Base-by-base conservation (phyloP, 2,888 invertebrate species). In the Tetragonula carbonaria region DNA sequence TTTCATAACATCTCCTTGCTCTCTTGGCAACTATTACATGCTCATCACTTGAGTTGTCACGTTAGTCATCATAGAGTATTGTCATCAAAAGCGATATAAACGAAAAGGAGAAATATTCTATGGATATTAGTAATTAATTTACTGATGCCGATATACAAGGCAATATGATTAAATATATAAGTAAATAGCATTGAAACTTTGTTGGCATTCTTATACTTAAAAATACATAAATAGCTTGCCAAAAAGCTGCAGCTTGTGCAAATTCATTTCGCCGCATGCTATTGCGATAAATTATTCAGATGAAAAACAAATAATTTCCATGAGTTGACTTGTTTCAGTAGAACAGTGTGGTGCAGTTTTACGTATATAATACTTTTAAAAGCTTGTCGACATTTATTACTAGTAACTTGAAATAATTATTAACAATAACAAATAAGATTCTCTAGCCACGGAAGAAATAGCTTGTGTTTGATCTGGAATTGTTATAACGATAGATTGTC, bases 1-100 rank as follows among this genome's bases (percentile, higher is more conserved):
- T 85, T 84, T 80, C 79, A 84, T 78, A 82, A 86, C 74, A 68
- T 70, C 70, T 67, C 77, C 82, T 80, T 70, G 63, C 78, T 73
- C 65, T 80, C 57, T 68, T 72, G 66, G 57, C 75, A 80, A 80
- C 82, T 87, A 63, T 80, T 73, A 67, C 23, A 23, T 75, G 55
- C 75, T 72, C 38, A 72, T 83, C 51, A 63, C 21, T 84, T 75
- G 51, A 87, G 78, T 84, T 62, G 67, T 74, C 74, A 50, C 70
- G 8, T 71, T 23, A 79, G 73, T 66, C 62, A 72, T 70, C 62
- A 70, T 70, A 74, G 78, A 83, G 33, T 71, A 73, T 67, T 55
- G 59, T 82, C 72, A 53, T 88, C 38, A 55, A 76, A 76, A 38
- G 5, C n/a, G 74, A 51, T 62, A 90, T 68, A 70, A 66, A 18